Conservation (phyloP, 2,888 invertebrate species). For the Macrophya alboannulata region DNA sequence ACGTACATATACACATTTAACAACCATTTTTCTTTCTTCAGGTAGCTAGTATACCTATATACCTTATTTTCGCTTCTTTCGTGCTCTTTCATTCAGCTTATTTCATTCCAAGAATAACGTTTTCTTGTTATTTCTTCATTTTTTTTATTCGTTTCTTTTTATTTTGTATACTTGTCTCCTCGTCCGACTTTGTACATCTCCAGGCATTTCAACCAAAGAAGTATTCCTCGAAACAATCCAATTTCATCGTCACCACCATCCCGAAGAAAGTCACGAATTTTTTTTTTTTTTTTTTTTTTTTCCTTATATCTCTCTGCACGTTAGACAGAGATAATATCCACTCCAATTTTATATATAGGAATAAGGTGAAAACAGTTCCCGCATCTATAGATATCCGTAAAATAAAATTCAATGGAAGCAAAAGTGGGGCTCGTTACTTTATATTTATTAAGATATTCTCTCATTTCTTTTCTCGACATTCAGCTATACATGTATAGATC, state of each 20-base stretch:
- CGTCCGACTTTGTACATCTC: not conserved
- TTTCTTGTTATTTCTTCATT: not conserved
- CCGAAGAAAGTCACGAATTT: no score
- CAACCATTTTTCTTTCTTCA: slow-evolving; percentile 18
- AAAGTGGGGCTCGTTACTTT: no score
- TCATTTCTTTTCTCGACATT: no score
- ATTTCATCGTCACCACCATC: not conserved
- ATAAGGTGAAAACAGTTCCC: no score
- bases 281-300: not conserved
- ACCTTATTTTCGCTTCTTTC: slow-evolving; percentile 2
- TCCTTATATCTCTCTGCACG: not conserved
- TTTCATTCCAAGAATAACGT: not conserved
- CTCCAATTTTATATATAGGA: no score
- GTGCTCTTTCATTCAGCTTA: slow-evolving; percentile 4
- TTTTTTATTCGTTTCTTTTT: not conserved
- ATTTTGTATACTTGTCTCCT: not conserved
- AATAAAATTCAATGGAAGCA: no score
- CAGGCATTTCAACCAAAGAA: not conserved
- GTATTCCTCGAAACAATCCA: slow-evolving; percentile 1
- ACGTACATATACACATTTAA: no score
- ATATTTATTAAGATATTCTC: no score
- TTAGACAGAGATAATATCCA: no score
- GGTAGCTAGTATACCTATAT: not conserved
- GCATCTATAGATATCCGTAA: no score
- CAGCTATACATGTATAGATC: no score